Evolutionary conservation across 1,140 invertebrate species (phyloP).

Genomic region (Pogonomyrmex californicus): DNA sequence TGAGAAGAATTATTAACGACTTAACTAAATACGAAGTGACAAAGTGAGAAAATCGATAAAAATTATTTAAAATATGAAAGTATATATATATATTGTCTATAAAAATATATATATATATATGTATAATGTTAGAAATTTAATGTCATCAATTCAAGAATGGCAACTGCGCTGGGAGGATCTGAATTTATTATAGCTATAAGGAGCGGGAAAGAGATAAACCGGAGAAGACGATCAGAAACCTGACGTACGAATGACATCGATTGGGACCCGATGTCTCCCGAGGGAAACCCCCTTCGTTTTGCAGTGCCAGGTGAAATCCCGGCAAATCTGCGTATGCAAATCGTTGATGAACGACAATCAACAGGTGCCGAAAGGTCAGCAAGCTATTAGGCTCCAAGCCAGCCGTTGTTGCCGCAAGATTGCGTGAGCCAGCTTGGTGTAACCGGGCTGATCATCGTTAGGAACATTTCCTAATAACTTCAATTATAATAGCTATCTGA

Average conservation of each 20-base stretch:
- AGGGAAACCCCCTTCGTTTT: conserved; percentile 53
- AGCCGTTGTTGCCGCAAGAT: conserved; percentile 60
- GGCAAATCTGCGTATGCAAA: conserved; percentile 74
- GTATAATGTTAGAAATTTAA: neutral
- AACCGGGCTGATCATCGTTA: conserved; percentile 29
- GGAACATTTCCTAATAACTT: conserved; percentile 36
- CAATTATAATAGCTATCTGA: neutral
- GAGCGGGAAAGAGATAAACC: neutral
- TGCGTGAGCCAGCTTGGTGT: conserved; percentile 33
- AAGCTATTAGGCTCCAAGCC: conserved; percentile 75
- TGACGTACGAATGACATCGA: conserved; percentile 38
- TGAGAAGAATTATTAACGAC: neutral
- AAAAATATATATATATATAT: neutral
- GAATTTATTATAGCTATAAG: neutral
- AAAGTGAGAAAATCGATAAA: neutral
- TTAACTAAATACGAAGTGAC: neutral
- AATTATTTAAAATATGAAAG: neutral
- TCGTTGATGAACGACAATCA: conserved; percentile 78
- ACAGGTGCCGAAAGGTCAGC: conserved; percentile 76
- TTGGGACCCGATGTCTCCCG: conserved; percentile 34
- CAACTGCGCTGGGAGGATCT: neutral
- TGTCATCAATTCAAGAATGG: neutral
- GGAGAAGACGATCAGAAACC: conserved; percentile 6
- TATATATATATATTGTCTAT: neutral
- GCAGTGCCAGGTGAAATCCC: conserved; percentile 60